Evolutionary conservation across 2,797 vertebrate genomes (phyloP).

Genomic region (Taeniopygia guttata): DNA sequence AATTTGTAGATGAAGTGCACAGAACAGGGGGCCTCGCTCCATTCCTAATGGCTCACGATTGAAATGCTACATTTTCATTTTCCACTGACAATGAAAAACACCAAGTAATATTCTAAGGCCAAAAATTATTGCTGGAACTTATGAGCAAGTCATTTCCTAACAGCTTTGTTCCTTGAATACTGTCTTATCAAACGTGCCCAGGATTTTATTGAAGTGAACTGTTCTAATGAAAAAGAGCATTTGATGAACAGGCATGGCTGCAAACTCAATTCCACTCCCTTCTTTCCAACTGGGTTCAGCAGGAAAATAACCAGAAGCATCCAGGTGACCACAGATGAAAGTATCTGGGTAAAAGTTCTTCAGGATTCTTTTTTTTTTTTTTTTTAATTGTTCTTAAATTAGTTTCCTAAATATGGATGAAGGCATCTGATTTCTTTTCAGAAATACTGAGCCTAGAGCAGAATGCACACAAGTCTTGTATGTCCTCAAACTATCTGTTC

Average conservation of each 20-base stretch:
- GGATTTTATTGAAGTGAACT: conserved; percentile 66
- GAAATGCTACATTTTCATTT: conserved; percentile 78
- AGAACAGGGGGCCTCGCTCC: conserved; percentile 44
- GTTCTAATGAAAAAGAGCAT: conserved; percentile 67
- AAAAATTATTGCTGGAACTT: conserved; percentile 73
- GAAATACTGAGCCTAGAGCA: neutral
- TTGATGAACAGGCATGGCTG: conserved; percentile 47
- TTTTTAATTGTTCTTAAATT: neutral
- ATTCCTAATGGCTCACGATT: conserved; percentile 67
- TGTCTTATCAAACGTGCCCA: conserved; percentile 70
- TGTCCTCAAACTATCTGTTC: conserved; percentile 62
- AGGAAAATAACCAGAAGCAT: conserved; percentile 38
- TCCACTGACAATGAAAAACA: conserved; percentile 74
- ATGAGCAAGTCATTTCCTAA: conserved; percentile 71
- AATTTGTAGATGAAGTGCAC: conserved; percentile 75
- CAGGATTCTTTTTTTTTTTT: neutral
- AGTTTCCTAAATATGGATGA: conserved; percentile 31
- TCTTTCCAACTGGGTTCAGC: conserved; percentile 17
- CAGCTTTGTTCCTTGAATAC: conserved; percentile 67
- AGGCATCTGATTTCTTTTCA: conserved; percentile 17
- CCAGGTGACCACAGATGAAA: conserved; percentile 37
- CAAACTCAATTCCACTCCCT: conserved; percentile 19
- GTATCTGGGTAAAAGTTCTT: neutral
- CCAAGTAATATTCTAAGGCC: conserved; percentile 69
- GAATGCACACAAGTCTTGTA: neutral